Conservation (phyloP, 2,113 vertebrate genomes). For the Nothoprocta perdicaria region DNA sequence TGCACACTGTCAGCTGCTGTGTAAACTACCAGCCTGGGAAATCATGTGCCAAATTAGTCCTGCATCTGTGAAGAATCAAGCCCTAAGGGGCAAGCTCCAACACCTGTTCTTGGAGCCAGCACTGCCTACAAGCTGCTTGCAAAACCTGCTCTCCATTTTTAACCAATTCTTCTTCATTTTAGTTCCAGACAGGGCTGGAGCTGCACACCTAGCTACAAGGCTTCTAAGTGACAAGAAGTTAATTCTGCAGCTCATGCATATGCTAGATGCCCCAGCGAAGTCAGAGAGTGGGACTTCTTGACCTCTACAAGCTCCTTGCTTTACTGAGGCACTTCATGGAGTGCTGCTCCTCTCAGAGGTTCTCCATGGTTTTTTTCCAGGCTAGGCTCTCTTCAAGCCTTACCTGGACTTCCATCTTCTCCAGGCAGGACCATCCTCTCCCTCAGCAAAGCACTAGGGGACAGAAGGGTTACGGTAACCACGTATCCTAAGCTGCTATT, state of each 20-base stretch:
- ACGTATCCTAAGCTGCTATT: not conserved
- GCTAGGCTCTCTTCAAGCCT: not conserved
- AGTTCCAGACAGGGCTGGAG: not conserved
- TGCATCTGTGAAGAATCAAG: conserved; percentile 48
- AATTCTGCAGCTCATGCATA: not conserved
- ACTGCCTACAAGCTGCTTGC: conserved; percentile 1
- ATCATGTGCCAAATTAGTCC: conserved; percentile 53
- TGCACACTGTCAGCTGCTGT: not conserved
- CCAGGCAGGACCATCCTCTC: not conserved
- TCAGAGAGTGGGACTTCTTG: not conserved
- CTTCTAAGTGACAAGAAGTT: not conserved
- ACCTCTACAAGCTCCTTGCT: not conserved
- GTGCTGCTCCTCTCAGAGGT: not conserved
- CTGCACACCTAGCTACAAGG: not conserved
- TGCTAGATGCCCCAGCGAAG: not conserved
- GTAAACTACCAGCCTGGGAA: conserved; percentile 41
- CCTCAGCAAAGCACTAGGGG: not conserved
- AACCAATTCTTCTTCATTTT: conserved; percentile 1
- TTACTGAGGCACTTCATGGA: not conserved
- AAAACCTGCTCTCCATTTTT: conserved; percentile 48
- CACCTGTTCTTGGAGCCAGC: not conserved
- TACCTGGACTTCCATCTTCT: not conserved
- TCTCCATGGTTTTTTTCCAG: not conserved
- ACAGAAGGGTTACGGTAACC: not conserved
- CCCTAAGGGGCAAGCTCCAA: not conserved